Conservation (phyloP, 2,888 invertebrate genomes). For the Phrixothrix hirtus region DNA sequence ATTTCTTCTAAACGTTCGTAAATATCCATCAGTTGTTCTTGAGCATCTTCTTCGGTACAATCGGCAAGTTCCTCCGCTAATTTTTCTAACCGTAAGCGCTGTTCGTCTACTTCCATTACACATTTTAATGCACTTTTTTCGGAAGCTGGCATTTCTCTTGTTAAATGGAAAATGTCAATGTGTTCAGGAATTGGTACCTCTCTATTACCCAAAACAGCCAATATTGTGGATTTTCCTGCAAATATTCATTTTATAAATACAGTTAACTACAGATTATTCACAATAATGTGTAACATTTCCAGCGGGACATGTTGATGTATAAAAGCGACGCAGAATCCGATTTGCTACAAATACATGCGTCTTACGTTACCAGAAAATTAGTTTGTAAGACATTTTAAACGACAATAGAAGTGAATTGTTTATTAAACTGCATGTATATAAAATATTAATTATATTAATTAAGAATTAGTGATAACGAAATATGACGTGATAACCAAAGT, state of each 20-base stretch:
- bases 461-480: too few species aligned
- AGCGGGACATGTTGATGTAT: too few species aligned
- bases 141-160: slow-evolving; percentile 97
- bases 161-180: slow-evolving; percentile 96
- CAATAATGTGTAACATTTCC: slow-evolving; percentile 6
- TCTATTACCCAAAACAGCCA: slow-evolving; percentile 88
- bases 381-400: too few species aligned
- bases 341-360: too few species aligned
- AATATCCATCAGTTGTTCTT: slow-evolving; percentile 96
- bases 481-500: too few species aligned
- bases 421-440: too few species aligned
- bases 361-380: too few species aligned
- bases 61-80: slow-evolving; percentile 88
- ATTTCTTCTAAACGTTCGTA: slow-evolving; percentile 98
- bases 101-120: slow-evolving; percentile 98
- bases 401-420: too few species aligned
- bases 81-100: slow-evolving; percentile 86
- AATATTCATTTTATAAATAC: slow-evolving; percentile 14
- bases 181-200: slow-evolving; percentile 96
- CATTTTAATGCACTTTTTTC: slow-evolving; percentile 94
- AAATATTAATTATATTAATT: too few species aligned
- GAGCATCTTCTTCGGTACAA: slow-evolving; percentile 86
- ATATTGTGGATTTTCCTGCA: slow-evolving; percentile 87
- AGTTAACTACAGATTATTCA: too few species aligned
- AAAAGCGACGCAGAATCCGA: too few species aligned